Evolutionary conservation across 2,888 invertebrate species (phyloP).

Genomic region (Trichopria drosophilae): DNA sequence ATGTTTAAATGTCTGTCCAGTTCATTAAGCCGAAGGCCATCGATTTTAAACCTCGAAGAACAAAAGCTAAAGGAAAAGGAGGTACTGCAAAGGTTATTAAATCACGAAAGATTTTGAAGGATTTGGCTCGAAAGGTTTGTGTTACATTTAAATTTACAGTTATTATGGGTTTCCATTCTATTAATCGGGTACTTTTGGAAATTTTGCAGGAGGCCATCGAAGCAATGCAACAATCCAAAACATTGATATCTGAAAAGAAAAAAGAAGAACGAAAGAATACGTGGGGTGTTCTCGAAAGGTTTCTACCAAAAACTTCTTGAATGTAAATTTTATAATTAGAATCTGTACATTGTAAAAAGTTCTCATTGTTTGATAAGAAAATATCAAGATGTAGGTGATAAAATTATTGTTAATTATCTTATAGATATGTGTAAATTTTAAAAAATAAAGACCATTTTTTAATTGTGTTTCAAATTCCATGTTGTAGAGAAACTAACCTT

Average conservation of each 20-base stretch:
- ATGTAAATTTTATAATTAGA: too few relatives aligned
- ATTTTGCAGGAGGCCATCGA: constrained; percentile 62
- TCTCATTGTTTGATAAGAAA: too few relatives aligned
- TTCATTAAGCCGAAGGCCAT: constrained; percentile 77
- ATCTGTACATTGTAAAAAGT: too few relatives aligned
- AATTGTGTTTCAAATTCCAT: too few relatives aligned
- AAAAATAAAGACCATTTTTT: too few relatives aligned
- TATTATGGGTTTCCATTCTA: constrained; percentile 13
- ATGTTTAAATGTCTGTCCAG: constrained; percentile 59
- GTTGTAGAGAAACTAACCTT: too few relatives aligned
- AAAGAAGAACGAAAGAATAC: constrained; percentile 53
- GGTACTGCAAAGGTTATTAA: constrained; percentile 72
- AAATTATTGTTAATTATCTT: too few relatives aligned
- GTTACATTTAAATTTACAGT: constrained; percentile 7
- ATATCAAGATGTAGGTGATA: too few relatives aligned
- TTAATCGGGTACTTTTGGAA: constrained; percentile 24
- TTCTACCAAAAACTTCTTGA: constrained; percentile 63
- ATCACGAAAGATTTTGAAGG: constrained; percentile 77
- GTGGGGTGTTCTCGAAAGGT: constrained; percentile 70
- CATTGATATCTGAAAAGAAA: constrained; percentile 52
- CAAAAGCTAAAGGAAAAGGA: constrained; percentile 76
- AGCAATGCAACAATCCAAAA: constrained; percentile 58
- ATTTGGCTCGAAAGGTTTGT: constrained; percentile 68
- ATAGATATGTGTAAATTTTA: too few relatives aligned
- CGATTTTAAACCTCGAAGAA: constrained; percentile 72